phyloP scores from a whole-genome alignment of 1,140 invertebrate genomes.

The Xylocopa sonorina region DNA sequence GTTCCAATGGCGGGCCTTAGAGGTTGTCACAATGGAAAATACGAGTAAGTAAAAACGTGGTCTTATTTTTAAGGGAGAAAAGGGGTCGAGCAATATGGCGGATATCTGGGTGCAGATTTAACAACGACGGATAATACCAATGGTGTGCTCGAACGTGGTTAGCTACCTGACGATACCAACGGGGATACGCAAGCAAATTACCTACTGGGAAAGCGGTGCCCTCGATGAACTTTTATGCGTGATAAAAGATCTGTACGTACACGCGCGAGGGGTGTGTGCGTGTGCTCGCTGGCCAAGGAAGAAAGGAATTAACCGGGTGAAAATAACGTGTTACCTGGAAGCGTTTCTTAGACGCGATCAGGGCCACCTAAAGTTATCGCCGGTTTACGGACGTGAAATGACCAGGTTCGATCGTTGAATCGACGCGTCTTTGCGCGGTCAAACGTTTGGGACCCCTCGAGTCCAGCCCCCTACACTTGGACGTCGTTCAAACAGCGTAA shows the following conservation, averaged over 20 bases:
- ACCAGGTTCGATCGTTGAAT: not conserved
- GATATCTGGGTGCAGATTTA: not conserved
- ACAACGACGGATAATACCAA: not conserved
- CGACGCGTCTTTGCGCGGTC: not conserved
- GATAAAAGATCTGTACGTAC: constrained; percentile 7
- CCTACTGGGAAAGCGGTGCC: constrained; percentile 20
- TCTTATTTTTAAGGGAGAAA: no score
- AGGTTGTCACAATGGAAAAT: no score
- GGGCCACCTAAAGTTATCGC: constrained; percentile 32
- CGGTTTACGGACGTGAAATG: constrained; percentile 30
- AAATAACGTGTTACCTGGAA: constrained; percentile 43
- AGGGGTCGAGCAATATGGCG: not conserved
- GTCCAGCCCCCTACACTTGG: no score
- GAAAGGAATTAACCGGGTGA: constrained; percentile 16
- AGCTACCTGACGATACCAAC: not conserved
- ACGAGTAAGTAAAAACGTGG: no score
- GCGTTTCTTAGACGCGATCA: constrained; percentile 39
- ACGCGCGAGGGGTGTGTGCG: not conserved
- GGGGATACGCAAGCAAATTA: not conserved
- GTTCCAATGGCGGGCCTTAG: no score
- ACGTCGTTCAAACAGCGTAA: not conserved
- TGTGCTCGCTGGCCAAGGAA: constrained; percentile 5
- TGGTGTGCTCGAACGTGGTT: not conserved
- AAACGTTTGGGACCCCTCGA: not conserved
- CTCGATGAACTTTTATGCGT: not conserved